Base-by-base conservation (phyloP, 2,113 vertebrate genomes). In the Erinaceus europaeus region DNA sequence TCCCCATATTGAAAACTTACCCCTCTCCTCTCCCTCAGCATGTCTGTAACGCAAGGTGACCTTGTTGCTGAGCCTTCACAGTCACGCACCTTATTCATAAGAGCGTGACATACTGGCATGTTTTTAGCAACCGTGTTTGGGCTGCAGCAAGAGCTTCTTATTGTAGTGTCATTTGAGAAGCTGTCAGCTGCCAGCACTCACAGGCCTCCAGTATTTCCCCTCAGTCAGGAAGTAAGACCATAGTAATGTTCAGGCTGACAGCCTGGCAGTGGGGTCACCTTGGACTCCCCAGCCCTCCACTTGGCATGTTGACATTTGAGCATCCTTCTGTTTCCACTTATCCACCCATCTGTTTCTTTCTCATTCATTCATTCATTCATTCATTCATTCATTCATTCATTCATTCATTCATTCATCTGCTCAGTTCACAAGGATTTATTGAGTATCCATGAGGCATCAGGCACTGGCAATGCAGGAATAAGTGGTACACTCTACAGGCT, bases 191-290 rank as follows among this genome's bases (percentile, higher is more conserved):
- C 15, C 50, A 20, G 62, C 38, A 36, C 61, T 75, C 69, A 46
- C 46, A 25, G 61, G 23, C 52, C 68, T 13, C 4, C 17, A 2
- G n/a, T 27, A 69, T 53, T 86, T 59, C 77, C 17, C 46, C 53
- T 79, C 40, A 44, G 64, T 71, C 90, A 76, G 71, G 48, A 57
- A 57, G 53, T 27, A 71, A 73, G 84, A 75, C 72, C 59, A 64
- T 4, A 8, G 2, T 14, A 44, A 15, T 82, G 65, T 64, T 88
- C 82, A 83, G 53, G 29, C 18, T 75, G 89, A 90, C 82, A 91
- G 94, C 74, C 83, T 93, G 90, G 84, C 77, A 77, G 44, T 52
- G n/a, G 74, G 89, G 90, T 94, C 91, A 94, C 94, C 85, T 85
- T 93, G 91, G 94, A 67, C 55, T 62, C 46, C 91, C 80, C 40